Conservation (phyloP, 2,888 invertebrate species). For the Melolontha melolontha region DNA sequence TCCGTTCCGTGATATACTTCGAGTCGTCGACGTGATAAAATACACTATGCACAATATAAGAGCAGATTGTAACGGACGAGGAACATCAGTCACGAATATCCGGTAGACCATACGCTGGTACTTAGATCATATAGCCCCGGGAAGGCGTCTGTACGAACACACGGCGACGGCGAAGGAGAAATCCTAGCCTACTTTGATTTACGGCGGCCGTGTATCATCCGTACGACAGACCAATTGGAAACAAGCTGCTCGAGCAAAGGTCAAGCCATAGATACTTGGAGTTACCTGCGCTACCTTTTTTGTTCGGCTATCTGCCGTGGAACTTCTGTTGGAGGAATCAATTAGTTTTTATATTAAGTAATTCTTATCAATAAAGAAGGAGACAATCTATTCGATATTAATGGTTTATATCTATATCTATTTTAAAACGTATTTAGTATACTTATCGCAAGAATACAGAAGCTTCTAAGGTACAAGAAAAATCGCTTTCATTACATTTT, state of each 20-base stretch:
- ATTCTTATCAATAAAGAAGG: too few relatives aligned
- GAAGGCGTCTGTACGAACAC: background rate
- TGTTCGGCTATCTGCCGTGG: background rate
- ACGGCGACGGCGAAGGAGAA: constrained; percentile 12
- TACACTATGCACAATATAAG: constrained; percentile 9
- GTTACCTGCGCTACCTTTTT: constrained; percentile 20
- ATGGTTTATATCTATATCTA: too few relatives aligned
- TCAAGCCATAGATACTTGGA: constrained; percentile 31
- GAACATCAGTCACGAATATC: constrained; percentile 42
- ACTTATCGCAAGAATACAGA: too few relatives aligned
- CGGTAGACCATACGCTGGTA: constrained; percentile 37
- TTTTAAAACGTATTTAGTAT: too few relatives aligned
- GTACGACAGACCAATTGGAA: constrained; percentile 55
- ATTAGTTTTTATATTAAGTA: constrained; percentile 2
- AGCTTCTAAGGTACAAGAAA: too few relatives aligned
- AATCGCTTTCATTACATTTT: too few relatives aligned
- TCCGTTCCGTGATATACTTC: constrained; percentile 29
- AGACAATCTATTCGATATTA: too few relatives aligned
- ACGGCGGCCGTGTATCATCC: constrained; percentile 58
- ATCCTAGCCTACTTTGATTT: constrained; percentile 56
- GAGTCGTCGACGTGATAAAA: constrained; percentile 31
- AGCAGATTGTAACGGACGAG: constrained; percentile 24
- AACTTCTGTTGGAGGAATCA: constrained; percentile 3
- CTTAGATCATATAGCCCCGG: constrained; percentile 22
- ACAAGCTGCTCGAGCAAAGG: constrained; percentile 44